Base-by-base conservation (phyloP, 2,797 vertebrate species). In the Mormyrops attenuatus region DNA sequence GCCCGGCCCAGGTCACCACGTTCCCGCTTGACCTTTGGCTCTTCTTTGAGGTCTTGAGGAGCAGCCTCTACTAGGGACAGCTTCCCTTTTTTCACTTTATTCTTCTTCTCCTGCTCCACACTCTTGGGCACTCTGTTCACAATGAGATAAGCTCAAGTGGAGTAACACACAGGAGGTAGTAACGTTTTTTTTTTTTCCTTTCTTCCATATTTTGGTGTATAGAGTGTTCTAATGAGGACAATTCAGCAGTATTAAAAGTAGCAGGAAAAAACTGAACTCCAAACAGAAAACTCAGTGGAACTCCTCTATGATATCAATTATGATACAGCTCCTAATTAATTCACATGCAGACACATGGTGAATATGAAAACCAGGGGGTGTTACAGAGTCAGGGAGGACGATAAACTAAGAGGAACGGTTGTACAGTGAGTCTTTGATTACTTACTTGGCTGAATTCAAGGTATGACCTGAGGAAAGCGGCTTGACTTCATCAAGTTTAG, bases 401-500 rank as follows among this genome's bases (percentile, higher is more conserved):
- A 47, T 82, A n/a, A 77, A 17, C 44, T 22, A 22, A 84, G 38
- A 84, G 17, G 44, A 52, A 50, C 0, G 13, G 15, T 41, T 38
- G 30, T 73, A 73, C 34, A 73, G 30, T 1, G 2, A 52, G 22
- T 85, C 8, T 87, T 91, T 22, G 85, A 87, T 15, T 90, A 97
- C 98, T 95, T 94, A 99, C 98, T 96, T 96, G 80, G 91, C 63
- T 94, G 95, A 97, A 90, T 60, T 88, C 88, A 94, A 93, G 85
- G 94, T 94, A 34, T 92, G 92, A 91, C 91, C 88, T 88, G 95
- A 95, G 84, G 94, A 92, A 2, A 94, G 90, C 0, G 89, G 90
- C 91, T 96, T 97, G 77, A 84, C 95, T 90, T 96, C 97, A 89
- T 96, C 96, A 91, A 95, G 90, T 92, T 94, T 97, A 1, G 52